Evolutionary conservation across 2,797 vertebrate species (phyloP).

Genomic region (Anguilla megastoma): DNA sequence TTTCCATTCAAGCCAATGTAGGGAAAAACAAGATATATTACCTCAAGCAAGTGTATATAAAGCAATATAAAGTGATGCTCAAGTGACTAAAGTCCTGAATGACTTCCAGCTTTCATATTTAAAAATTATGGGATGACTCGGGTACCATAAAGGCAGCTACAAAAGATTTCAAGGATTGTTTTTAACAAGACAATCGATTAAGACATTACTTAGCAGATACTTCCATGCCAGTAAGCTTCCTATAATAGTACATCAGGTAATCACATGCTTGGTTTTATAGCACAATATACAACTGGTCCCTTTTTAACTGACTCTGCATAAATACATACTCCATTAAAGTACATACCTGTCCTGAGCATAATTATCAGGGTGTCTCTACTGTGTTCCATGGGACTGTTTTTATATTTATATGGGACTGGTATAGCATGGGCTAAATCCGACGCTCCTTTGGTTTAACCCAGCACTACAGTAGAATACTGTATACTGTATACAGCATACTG

Average conservation of each 20-base stretch:
- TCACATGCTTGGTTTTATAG: neutral
- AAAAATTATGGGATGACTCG: neutral
- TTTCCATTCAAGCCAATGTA: neutral
- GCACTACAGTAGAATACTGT: neutral
- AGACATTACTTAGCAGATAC: neutral
- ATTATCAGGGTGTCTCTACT: neutral
- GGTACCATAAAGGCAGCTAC: neutral
- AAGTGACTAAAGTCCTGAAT: neutral
- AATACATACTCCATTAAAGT: neutral
- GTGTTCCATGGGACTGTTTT: neutral
- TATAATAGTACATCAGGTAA: neutral
- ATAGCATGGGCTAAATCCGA: neutral
- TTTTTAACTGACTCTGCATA: neutral
- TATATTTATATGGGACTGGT: neutral
- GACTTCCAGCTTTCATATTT: neutral
- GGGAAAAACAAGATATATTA: neutral
- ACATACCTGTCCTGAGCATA: neutral
- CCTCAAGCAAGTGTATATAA: neutral
- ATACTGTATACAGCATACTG: neutral
- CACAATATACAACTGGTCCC: neutral
- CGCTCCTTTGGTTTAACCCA: neutral
- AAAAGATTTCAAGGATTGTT: neutral
- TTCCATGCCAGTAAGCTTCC: neutral
- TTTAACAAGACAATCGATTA: neutral
- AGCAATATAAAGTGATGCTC: neutral